phyloP scores from a whole-genome alignment of 2,113 vertebrate species.

The Euleptes europaea region DNA sequence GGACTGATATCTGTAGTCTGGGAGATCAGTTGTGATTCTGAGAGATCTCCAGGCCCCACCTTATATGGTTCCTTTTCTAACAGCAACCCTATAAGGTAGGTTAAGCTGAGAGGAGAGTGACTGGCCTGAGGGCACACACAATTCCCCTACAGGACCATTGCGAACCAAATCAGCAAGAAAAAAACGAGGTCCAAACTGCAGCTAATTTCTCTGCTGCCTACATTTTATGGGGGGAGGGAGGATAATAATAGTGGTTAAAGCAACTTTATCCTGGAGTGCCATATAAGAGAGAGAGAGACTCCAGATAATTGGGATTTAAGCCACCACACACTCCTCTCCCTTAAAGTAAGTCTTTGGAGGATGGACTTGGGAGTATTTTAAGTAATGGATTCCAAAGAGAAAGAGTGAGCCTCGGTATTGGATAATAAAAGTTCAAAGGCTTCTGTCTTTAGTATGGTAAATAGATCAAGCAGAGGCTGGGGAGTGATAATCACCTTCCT shows the following conservation, averaged over 20 bases:
- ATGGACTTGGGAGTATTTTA: conserved; percentile 9
- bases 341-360: neutral
- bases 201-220: neutral
- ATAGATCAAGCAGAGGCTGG: conserved; percentile 5
- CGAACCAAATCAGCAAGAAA: neutral
- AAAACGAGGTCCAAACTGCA: neutral
- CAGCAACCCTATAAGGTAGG: too few species aligned
- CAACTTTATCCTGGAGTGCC: neutral
- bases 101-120: too few species aligned
- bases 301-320: neutral
- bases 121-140: too few species aligned
- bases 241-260: neutral
- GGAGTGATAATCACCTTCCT: neutral
- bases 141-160: neutral
- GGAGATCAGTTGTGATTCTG: too few species aligned
- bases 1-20: too few species aligned
- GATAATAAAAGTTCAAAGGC: conserved; percentile 29
- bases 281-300: neutral
- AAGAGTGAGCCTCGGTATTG: neutral
- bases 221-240: too few species aligned
- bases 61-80: too few species aligned
- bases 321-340: neutral
- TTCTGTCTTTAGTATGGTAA: conserved; percentile 22
- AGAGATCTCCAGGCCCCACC: too few species aligned
- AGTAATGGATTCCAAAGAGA: conserved; percentile 21